Conservation (phyloP, 1,140 invertebrate genomes). For the Achatina immaculata region DNA sequence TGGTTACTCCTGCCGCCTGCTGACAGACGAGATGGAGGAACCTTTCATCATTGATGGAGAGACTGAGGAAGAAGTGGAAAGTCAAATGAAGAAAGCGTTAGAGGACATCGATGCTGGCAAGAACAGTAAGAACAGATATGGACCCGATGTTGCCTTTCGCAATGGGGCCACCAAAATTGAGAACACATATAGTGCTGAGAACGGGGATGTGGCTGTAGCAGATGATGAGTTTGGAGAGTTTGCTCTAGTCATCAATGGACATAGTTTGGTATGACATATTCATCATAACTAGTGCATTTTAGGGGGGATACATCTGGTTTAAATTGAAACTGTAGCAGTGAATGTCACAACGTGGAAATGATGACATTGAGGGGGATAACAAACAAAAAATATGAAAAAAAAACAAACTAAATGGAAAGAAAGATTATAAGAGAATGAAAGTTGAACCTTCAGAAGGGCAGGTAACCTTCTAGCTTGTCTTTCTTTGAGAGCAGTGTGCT, state of each 20-base stretch:
- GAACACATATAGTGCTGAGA: background rate
- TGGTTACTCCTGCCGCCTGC: slow-evolving; percentile 96
- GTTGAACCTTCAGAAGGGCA: too few species aligned
- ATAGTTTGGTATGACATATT: slow-evolving; percentile 81
- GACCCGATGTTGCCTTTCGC: slow-evolving; percentile 18
- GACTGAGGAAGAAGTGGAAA: slow-evolving; percentile 81
- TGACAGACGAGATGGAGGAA: slow-evolving; percentile 97
- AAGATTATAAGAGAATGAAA: too few species aligned
- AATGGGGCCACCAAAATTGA: slow-evolving; percentile 20
- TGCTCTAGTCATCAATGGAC: slow-evolving; percentile 96
- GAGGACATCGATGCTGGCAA: slow-evolving; percentile 51
- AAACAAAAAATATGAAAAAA: too few species aligned
- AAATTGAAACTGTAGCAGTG: too few species aligned
- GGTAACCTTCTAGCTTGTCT: too few species aligned
- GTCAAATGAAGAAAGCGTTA: slow-evolving; percentile 59
- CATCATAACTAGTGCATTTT: too few species aligned
- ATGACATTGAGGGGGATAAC: too few species aligned
- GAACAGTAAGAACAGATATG: slow-evolving; percentile 27
- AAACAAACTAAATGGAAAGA: too few species aligned
- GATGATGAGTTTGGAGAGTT: slow-evolving; percentile 78
- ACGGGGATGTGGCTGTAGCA: slow-evolving; percentile 38
- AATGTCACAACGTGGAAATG: too few species aligned
- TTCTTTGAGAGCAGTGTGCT: too few species aligned
- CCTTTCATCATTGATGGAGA: slow-evolving; percentile 93
- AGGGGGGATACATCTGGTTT: too few species aligned